Percentiles rank a stretch among this genome's conserved stretches.
Evolutionary conservation across 2,888 invertebrate genomes (phyloP).

Genomic region (Tipula unca): DNA sequence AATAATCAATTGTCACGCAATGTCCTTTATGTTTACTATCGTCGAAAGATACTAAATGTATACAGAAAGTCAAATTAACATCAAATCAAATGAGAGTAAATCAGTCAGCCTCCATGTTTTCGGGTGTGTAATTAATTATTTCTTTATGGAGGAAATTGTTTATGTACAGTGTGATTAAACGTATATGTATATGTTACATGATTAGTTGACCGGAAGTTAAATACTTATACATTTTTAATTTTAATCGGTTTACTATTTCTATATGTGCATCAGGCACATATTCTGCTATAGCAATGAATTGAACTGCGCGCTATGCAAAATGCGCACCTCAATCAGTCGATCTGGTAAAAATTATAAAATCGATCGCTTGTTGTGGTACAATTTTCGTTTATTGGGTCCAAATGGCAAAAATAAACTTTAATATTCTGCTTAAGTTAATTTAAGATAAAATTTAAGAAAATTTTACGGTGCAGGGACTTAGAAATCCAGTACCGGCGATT

Average conservation of each 20-base stretch:
- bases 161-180: neutral
- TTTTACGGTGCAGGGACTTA: too few species aligned
- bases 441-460: too few species aligned
- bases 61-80: neutral
- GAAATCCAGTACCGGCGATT: too few species aligned
- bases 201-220: neutral
- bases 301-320: too few species aligned
- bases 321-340: too few species aligned
- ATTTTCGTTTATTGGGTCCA: too few species aligned
- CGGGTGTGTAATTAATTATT: neutral
- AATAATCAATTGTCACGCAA: conserved; percentile 14
- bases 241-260: neutral
- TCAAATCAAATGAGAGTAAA: conserved; percentile 8
- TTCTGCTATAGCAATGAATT: too few species aligned
- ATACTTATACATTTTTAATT: neutral
- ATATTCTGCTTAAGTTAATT: too few species aligned
- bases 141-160: neutral
- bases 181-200: neutral
- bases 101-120: conserved; percentile 14
- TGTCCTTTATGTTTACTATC: neutral
- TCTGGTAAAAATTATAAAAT: too few species aligned
- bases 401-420: too few species aligned
- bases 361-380: too few species aligned
- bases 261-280: too few species aligned
- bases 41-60: neutral